Evolutionary conservation across 64 coral and sea anemone genomes (phyloP).

Genomic region (Catalaphyllia jardinei): DNA sequence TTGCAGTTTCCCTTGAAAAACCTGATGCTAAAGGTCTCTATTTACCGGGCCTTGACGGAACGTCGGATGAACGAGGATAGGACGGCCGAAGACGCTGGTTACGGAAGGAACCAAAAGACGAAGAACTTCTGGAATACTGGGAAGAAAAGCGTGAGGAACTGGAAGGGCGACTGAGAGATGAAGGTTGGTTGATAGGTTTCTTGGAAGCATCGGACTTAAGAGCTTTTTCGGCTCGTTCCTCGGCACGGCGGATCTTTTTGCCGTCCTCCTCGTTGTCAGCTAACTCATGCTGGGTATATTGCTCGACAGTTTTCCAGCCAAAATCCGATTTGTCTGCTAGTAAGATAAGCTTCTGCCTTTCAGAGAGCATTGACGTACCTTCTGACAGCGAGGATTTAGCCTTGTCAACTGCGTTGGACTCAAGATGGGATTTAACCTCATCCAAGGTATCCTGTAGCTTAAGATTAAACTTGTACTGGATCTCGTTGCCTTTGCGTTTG

Average conservation of each 20-base stretch:
- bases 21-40: no score
- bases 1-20: no score
- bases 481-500: not conserved
- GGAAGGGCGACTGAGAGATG: not conserved
- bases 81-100: not conserved
- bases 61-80: not conserved
- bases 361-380: slow-evolving; percentile 37
- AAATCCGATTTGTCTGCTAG: slow-evolving; percentile 55
- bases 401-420: not conserved
- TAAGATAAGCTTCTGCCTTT: slow-evolving; percentile 51
- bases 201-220: slow-evolving; percentile 32
- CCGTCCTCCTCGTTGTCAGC: slow-evolving; percentile 18
- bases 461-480: not conserved
- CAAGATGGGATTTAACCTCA: not conserved
- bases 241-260: slow-evolving; percentile 45
- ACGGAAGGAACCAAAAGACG: not conserved
- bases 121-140: not conserved
- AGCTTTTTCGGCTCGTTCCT: slow-evolving; percentile 54
- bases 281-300: no score
- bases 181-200: slow-evolving; percentile 3
- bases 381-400: slow-evolving; percentile 6
- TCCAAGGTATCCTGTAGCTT: not conserved
- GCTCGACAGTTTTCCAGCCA: slow-evolving; percentile 64
- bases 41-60: slow-evolving; percentile 28
- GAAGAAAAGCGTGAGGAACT: not conserved